A percentile compares a stretch with the other conserved stretches of the same genome.
Conservation (phyloP, 2,888 invertebrate genomes). For the Drosophila hawaiiensis region DNA sequence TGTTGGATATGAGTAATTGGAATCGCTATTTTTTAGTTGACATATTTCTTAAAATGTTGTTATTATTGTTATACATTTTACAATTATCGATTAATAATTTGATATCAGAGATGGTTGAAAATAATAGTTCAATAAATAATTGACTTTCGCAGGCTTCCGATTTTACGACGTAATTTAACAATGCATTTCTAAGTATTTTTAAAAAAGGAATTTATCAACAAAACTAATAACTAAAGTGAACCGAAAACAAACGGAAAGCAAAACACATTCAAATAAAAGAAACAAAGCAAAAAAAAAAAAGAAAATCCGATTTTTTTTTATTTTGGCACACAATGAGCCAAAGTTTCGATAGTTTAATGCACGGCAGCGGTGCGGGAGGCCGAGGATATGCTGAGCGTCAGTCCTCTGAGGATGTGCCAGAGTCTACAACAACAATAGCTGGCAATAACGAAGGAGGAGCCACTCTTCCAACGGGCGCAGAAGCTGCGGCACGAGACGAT, state of each 20-base stretch:
- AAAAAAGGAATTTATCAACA: conserved; percentile 29
- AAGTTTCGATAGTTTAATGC: conserved; percentile 83
- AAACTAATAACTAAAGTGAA: conserved; percentile 45
- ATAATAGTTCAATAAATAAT: background rate
- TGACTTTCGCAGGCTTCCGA: background rate
- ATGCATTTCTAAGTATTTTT: conserved; percentile 21
- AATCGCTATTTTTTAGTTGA: too few relatives aligned
- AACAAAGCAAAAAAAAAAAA: conserved; percentile 9
- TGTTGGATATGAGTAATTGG: background rate
- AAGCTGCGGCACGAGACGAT: conserved; percentile 68
- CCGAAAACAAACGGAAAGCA: conserved; percentile 23
- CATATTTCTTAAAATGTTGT: background rate
- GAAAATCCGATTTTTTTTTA: conserved; percentile 10
- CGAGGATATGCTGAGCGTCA: conserved; percentile 78
- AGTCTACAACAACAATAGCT: conserved; percentile 72
- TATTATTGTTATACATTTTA: background rate
- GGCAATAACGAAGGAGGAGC: conserved; percentile 46
- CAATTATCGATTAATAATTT: background rate
- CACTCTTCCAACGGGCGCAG: conserved; percentile 56
- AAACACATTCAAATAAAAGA: conserved; percentile 19
- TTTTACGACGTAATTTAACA: background rate
- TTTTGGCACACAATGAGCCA: conserved; percentile 80
- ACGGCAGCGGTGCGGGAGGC: conserved; percentile 57
- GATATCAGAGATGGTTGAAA: background rate
- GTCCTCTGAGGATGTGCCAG: conserved; percentile 84